Percentiles rank a stretch among this genome's conserved stretches.
phyloP scores from a whole-genome alignment of 2,888 invertebrate genomes.

The Sympetrum striolatum region DNA sequence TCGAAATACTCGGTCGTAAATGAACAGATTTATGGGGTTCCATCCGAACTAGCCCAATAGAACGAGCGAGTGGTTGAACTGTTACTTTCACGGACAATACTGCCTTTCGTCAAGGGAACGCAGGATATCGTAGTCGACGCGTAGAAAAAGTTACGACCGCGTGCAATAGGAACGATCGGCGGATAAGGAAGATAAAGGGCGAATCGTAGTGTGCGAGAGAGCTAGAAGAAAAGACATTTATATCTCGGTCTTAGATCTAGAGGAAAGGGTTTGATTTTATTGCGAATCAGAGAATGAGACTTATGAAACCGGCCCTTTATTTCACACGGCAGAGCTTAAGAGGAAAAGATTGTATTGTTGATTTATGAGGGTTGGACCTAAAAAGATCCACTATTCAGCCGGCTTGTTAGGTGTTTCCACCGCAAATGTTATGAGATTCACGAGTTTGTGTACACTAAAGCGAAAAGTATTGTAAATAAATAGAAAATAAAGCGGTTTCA shows the following conservation, averaged over 20 bases:
- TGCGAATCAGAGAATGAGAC: neutral
- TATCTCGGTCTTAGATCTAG: neutral
- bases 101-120: neutral
- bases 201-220: neutral
- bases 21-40: slow-evolving; percentile 5
- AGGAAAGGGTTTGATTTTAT: neutral
- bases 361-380: too few relatives aligned
- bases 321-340: too few relatives aligned
- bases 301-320: too few relatives aligned
- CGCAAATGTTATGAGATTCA: too few relatives aligned
- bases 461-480: too few relatives aligned
- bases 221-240: neutral
- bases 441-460: too few relatives aligned
- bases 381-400: too few relatives aligned
- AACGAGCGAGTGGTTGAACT: neutral
- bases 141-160: neutral
- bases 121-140: neutral
- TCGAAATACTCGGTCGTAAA: neutral
- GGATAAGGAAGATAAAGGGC: neutral
- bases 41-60: neutral
- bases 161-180: neutral
- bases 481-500: too few relatives aligned
- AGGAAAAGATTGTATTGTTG: too few relatives aligned
- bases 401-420: too few relatives aligned
- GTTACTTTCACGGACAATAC: neutral